Evolutionary conservation across 2,113 vertebrate species (phyloP).

Genomic region (Cephalopterus ornatus): DNA sequence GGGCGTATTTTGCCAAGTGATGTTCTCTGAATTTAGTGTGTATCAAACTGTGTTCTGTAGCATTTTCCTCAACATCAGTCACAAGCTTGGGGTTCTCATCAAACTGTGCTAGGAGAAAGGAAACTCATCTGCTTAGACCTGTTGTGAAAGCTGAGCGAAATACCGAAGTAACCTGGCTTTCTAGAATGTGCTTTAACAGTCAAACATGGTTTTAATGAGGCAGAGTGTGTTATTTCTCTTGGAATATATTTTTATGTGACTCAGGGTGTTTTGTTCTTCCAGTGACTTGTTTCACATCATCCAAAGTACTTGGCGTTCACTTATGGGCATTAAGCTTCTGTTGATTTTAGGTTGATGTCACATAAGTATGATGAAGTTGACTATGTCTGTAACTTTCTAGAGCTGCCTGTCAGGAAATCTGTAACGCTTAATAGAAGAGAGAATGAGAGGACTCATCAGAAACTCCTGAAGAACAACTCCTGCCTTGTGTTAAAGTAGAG

Average conservation of each 20-base stretch:
- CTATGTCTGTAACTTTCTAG: conserved; percentile 1
- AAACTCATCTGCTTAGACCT: not conserved
- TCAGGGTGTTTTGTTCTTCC: conserved; percentile 43
- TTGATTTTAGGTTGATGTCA: conserved; percentile 17
- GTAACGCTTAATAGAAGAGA: not conserved
- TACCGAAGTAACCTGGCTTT: conserved; percentile 5
- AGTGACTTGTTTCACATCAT: conserved; percentile 36
- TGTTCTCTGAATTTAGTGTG: not conserved
- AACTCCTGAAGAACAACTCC: not conserved
- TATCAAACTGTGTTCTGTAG: not conserved
- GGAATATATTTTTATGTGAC: conserved; percentile 36
- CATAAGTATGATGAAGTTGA: not conserved
- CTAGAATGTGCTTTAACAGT: conserved; percentile 21
- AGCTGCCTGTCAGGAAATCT: conserved; percentile 18
- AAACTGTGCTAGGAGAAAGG: not conserved
- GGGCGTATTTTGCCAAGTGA: not conserved
- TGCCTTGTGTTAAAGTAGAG: not conserved
- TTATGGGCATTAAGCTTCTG: not conserved
- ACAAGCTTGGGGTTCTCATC: not conserved
- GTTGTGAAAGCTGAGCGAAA: conserved; percentile 8
- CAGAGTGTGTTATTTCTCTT: not conserved
- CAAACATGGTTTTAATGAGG: conserved; percentile 18
- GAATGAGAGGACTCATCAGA: not conserved
- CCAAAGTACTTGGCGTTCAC: conserved; percentile 6
- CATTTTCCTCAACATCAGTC: not conserved